Conservation (phyloP, 53 echinoderm and acorn worm genomes). For the Actinopyga echinites region DNA sequence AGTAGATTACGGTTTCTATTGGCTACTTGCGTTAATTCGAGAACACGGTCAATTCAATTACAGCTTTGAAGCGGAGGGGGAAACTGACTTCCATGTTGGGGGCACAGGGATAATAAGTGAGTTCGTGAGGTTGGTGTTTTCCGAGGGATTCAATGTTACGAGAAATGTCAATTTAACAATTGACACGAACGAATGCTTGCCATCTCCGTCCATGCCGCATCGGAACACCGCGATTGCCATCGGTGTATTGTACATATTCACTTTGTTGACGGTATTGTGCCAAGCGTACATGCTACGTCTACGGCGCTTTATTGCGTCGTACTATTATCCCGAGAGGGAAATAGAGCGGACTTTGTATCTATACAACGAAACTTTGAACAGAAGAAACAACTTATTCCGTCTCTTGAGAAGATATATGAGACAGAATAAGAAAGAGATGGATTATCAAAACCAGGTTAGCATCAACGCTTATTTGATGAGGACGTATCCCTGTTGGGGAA, state of each 20-base stretch:
- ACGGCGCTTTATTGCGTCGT: slow-evolving; percentile 74
- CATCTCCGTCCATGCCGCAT: slow-evolving; percentile 61
- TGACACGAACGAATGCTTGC: slow-evolving; percentile 73
- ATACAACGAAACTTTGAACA: slow-evolving; percentile 82
- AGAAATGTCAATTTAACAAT: slow-evolving; percentile 68
- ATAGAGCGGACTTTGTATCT: slow-evolving; percentile 72
- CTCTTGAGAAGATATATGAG: slow-evolving; percentile 63
- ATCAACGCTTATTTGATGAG: slow-evolving; percentile 64
- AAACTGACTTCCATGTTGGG: slow-evolving; percentile 62
- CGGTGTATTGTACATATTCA: slow-evolving; percentile 69
- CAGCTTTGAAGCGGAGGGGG: slow-evolving; percentile 59
- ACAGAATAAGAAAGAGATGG: slow-evolving; percentile 68
- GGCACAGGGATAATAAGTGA: slow-evolving; percentile 67
- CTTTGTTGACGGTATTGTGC: slow-evolving; percentile 72
- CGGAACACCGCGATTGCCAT: slow-evolving; percentile 57
- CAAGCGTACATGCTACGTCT: slow-evolving; percentile 87
- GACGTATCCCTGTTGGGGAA: slow-evolving; percentile 63
- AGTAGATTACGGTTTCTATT: slow-evolving; percentile 79
- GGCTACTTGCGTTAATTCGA: slow-evolving; percentile 62
- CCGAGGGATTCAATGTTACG: slow-evolving; percentile 73
- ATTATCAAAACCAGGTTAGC: slow-evolving; percentile 64
- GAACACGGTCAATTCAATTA: slow-evolving; percentile 75
- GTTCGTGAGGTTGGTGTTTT: slow-evolving; percentile 63
- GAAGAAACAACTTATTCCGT: slow-evolving; percentile 67
- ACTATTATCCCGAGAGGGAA: slow-evolving; percentile 89